These are phyloP conservation scores for Chinchilla lanigera DNA, from an alignment of 2,113 vertebrate genomes.

Conservation along the genomic window DNA sequence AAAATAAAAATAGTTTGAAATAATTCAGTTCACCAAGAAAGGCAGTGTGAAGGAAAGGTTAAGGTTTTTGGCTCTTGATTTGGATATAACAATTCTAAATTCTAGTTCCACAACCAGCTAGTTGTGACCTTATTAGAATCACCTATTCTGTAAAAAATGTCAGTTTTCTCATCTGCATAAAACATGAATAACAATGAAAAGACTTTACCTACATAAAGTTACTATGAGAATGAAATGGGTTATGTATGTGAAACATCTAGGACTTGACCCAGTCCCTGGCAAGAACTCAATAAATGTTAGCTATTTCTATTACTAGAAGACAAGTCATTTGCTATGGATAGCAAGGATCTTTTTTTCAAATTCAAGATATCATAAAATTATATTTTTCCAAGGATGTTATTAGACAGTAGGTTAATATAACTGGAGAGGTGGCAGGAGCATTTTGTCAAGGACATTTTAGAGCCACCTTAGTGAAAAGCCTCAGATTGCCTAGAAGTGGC, in stretches of 20 bases:
- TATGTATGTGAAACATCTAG: neutral
- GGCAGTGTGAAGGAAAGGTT: neutral
- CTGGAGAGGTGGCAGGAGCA: neutral
- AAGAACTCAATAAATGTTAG: neutral
- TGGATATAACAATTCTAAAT: constrained; percentile 5
- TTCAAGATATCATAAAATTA: constrained; percentile 20
- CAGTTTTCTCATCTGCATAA: constrained; percentile 6
- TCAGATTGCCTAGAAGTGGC: neutral
- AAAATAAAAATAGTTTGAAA: constrained; percentile 21
- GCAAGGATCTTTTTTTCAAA: neutral
- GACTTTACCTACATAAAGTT: neutral
- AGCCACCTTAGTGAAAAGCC: constrained; percentile 45
- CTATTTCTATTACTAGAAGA: constrained; percentile 27
- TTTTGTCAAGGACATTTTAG: constrained; percentile 50
- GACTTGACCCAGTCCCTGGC: neutral
- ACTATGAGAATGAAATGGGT: neutral
- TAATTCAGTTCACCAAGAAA: neutral
- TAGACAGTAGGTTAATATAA: neutral
- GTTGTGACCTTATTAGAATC: neutral
- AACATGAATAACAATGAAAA: constrained; percentile 18
- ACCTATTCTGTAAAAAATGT: constrained; percentile 30
- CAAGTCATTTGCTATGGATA: constrained; percentile 28
- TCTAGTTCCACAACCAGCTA: constrained; percentile 10
- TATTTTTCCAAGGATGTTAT: constrained; percentile 36
- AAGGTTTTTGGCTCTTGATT: constrained; percentile 6